A percentile compares a stretch with the other conserved stretches of the same genome.
Evolutionary conservation across 2,888 invertebrate species (phyloP).

Genomic region (Pseudococcus viburni): DNA sequence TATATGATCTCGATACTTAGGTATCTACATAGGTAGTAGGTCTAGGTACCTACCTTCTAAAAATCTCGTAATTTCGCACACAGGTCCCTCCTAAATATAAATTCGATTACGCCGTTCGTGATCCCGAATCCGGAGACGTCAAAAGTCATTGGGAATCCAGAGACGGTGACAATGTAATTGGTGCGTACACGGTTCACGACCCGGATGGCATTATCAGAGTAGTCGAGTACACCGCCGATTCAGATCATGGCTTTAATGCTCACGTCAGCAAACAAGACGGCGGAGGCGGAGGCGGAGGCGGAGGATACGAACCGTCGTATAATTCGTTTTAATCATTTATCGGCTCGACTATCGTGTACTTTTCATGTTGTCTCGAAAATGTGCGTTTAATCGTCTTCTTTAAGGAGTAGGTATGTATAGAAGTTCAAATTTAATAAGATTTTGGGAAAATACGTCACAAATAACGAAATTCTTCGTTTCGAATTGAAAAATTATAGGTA

Average conservation of each 20-base stretch:
- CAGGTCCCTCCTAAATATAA: constrained; percentile 72
- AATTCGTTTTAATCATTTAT: constrained; percentile 42
- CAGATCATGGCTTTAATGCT: constrained; percentile 70
- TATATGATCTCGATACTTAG: no score
- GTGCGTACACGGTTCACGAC: constrained; percentile 71
- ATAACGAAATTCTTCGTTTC: no score
- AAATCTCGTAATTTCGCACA: neutral
- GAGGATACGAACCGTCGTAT: constrained; percentile 52
- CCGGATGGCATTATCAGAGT: constrained; percentile 69
- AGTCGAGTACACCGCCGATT: constrained; percentile 70
- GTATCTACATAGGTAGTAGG: no score
- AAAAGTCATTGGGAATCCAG: constrained; percentile 73
- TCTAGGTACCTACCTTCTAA: no score
- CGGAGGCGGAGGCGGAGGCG: constrained; percentile 65
- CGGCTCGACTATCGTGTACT: neutral
- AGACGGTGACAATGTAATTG: constrained; percentile 73
- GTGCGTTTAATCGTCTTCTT: neutral
- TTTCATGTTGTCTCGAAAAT: neutral
- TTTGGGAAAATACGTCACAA: no score
- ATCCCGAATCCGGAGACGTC: constrained; percentile 73
- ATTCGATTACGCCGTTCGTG: constrained; percentile 73
- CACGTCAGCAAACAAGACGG: constrained; percentile 69
- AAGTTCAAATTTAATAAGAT: neutral
- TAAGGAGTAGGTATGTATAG: neutral
- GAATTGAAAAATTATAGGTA: no score